Evolutionary conservation across 2,888 invertebrate genomes (phyloP).

Genomic region (Hyles lineata): DNA sequence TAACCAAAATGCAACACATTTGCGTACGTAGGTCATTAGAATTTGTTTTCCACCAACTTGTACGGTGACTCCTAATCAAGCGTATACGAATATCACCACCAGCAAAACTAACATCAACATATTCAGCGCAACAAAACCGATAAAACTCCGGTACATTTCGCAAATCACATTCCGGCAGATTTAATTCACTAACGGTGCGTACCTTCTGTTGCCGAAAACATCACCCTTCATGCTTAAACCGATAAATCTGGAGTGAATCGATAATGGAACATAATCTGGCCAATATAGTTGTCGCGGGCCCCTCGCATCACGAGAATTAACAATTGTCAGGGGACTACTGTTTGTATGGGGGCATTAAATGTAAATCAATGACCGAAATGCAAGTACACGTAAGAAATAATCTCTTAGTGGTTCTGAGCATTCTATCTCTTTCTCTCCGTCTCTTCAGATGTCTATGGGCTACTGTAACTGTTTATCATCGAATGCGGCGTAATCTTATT

Average conservation of each 20-base stretch:
- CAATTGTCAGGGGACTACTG: constrained; percentile 33
- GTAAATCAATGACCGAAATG: background rate
- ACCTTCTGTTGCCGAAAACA: constrained; percentile 14
- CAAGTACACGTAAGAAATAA: background rate
- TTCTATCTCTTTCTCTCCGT: background rate
- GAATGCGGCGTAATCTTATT: too few relatives aligned
- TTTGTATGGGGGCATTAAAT: constrained; percentile 19
- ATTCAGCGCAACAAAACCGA: constrained; percentile 7
- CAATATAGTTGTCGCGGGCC: constrained; percentile 51
- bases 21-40: too few relatives aligned
- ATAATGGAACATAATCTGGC: constrained; percentile 67
- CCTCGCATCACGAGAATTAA: constrained; percentile 36
- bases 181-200: background rate
- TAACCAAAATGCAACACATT: too few relatives aligned
- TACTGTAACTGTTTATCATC: too few relatives aligned
- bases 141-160: background rate
- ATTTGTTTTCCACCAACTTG: too few relatives aligned
- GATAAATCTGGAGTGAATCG: constrained; percentile 54
- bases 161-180: constrained; percentile 23
- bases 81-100: too few relatives aligned
- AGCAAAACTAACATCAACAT: background rate
- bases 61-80: too few relatives aligned
- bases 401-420: background rate
- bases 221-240: constrained; percentile 38
- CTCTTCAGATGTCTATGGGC: too few relatives aligned